Conservation (phyloP, 2,113 vertebrate genomes). For the Tylochromis polylepis region DNA sequence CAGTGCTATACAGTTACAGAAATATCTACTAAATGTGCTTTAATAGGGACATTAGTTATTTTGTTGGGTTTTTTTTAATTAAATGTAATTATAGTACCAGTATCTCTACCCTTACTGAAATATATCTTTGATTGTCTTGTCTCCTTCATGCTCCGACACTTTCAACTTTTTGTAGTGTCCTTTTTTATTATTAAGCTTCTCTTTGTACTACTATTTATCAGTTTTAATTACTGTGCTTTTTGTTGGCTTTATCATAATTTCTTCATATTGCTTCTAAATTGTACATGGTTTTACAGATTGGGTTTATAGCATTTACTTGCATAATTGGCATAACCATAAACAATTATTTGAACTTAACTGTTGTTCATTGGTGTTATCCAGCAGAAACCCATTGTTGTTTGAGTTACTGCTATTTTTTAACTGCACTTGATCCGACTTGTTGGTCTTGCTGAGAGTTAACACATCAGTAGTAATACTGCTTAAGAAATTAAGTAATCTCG, state of each 20-base stretch:
- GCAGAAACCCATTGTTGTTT: not conserved
- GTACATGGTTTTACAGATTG: not conserved
- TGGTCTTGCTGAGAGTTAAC: not conserved
- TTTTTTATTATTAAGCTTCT: not conserved
- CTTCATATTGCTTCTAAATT: not conserved
- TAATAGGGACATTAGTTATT: not conserved
- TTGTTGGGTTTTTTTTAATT: accelerated
- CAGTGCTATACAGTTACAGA: not conserved
- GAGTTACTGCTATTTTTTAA: not conserved
- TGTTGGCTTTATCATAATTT: not conserved
- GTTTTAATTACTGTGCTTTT: not conserved
- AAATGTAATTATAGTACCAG: not conserved
- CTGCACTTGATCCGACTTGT: not conserved
- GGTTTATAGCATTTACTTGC: not conserved
- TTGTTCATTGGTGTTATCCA: not conserved
- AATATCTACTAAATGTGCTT: not conserved
- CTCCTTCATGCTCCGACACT: not conserved
- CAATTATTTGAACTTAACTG: not conserved
- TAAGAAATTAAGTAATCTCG: not conserved
- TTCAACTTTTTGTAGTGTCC: not conserved
- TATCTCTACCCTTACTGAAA: not conserved
- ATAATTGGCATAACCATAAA: not conserved
- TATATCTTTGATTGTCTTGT: not conserved
- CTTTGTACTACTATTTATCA: not conserved
- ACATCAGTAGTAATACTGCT: not conserved